These are phyloP conservation scores for Stramonita haemastoma DNA, from an alignment of 2,888 invertebrate genomes.

Conservation along the genomic window DNA sequence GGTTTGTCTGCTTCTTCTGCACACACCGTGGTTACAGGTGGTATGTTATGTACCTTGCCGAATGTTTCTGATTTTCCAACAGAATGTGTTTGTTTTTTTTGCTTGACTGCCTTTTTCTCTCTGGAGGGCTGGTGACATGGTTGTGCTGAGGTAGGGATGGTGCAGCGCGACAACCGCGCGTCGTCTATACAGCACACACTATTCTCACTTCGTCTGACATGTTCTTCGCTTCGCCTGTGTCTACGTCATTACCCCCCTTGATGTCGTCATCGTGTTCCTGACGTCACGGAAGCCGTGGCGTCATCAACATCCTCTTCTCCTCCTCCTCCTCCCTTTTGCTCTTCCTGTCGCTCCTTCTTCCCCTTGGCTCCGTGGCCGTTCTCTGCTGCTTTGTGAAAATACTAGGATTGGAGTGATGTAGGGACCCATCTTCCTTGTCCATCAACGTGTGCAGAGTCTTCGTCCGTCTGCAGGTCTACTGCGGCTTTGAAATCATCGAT, in stretches of 20 bases:
- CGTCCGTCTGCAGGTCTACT: no score
- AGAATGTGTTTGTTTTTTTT: neutral
- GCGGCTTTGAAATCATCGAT: no score
- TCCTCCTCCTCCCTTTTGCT: neutral
- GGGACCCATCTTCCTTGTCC: neutral
- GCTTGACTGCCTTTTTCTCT: neutral
- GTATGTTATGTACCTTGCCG: no score
- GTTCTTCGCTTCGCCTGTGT: neutral
- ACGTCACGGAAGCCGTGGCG: conserved; percentile 13
- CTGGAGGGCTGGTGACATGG: neutral
- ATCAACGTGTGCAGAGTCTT: neutral
- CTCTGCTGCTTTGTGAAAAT: neutral
- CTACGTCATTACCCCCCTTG: conserved; percentile 16
- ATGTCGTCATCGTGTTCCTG: conserved; percentile 24
- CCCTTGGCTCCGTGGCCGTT: neutral
- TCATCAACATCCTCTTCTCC: neutral
- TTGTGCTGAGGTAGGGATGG: neutral
- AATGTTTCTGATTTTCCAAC: no score
- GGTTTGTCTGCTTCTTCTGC: no score
- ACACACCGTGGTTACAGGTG: no score
- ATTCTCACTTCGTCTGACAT: neutral
- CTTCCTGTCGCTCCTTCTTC: neutral
- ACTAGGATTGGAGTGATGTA: neutral
- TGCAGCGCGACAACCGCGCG: conserved; percentile 15
- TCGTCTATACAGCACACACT: conserved; percentile 22